phyloP scores from a whole-genome alignment of 2,797 vertebrate genomes.

The Labeo calbasu region DNA sequence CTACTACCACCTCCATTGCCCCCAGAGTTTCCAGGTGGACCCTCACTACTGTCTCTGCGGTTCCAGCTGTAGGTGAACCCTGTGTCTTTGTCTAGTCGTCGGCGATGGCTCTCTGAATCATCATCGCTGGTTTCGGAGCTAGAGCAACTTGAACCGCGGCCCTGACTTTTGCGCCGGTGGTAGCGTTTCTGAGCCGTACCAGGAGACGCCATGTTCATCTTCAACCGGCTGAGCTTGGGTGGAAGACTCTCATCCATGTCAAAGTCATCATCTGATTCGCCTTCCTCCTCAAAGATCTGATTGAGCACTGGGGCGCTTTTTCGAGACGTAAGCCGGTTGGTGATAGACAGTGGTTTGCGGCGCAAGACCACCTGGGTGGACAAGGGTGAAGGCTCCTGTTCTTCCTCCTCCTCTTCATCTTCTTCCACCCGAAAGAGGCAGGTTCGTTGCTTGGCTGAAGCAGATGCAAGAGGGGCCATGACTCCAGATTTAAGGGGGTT shows the following conservation, averaged over 20 bases:
- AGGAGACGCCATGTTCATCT: slow-evolving; percentile 93
- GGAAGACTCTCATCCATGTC: slow-evolving; percentile 94
- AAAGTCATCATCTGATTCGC: slow-evolving; percentile 95
- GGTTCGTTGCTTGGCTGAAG: slow-evolving; percentile 79
- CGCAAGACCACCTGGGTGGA: slow-evolving; percentile 89
- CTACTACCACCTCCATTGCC: slow-evolving; percentile 81
- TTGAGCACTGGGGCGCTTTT: slow-evolving; percentile 97
- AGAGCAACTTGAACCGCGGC: slow-evolving; percentile 93
- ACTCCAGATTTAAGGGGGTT: slow-evolving; percentile 67
- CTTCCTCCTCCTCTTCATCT: slow-evolving; percentile 96
- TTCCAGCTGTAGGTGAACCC: slow-evolving; percentile 91
- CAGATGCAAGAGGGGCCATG: slow-evolving; percentile 55
- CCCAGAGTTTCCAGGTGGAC: slow-evolving; percentile 90
- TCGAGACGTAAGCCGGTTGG: slow-evolving; percentile 94
- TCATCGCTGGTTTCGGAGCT: slow-evolving; percentile 98
- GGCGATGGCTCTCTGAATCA: slow-evolving; percentile 91
- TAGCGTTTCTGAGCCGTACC: slow-evolving; percentile 92
- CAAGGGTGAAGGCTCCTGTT: slow-evolving; percentile 85
- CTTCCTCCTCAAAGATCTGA: slow-evolving; percentile 98
- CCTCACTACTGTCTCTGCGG: slow-evolving; percentile 92
- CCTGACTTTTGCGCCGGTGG: slow-evolving; percentile 93
- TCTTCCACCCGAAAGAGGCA: slow-evolving; percentile 95
- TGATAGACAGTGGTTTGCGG: slow-evolving; percentile 91
- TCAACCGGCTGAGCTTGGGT: slow-evolving; percentile 93
- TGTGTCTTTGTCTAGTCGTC: slow-evolving; percentile 90